Conservation (phyloP, 1,140 invertebrate genomes). For the Brachionus rubens region DNA sequence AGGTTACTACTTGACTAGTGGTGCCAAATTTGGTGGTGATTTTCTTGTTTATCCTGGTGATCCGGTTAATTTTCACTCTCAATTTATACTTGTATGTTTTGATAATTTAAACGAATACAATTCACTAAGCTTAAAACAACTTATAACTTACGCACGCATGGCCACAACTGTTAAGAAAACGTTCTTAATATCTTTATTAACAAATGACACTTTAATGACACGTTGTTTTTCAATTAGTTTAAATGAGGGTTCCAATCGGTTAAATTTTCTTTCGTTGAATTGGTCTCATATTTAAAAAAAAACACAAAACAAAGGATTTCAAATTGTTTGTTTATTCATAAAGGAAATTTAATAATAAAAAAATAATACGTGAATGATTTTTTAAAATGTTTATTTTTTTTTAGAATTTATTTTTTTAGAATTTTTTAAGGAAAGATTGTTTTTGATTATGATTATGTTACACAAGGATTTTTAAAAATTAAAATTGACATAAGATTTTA, state of each 20-base stretch:
- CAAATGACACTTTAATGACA: neutral
- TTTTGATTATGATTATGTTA: too few species aligned
- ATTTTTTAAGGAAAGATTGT: too few species aligned
- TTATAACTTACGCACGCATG: conserved; percentile 18
- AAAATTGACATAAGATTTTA: too few species aligned
- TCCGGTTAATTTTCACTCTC: conserved; percentile 11
- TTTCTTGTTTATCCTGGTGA: conserved; percentile 17
- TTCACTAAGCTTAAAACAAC: neutral
- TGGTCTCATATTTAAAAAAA: conserved; percentile 11
- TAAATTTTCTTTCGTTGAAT: conserved; percentile 21
- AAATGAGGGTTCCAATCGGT: neutral
- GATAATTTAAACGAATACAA: neutral
- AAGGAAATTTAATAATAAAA: too few species aligned
- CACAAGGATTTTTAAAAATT: too few species aligned
- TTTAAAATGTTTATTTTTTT: too few species aligned
- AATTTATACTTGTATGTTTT: conserved; percentile 26
- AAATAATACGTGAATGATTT: too few species aligned
- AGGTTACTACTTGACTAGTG: conserved; percentile 12
- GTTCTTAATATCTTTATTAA: conserved; percentile 13
- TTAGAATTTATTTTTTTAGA: too few species aligned
- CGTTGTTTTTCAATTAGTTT: neutral
- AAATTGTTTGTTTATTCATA: neutral
- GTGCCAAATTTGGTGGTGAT: conserved; percentile 35
- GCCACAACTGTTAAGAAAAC: conserved; percentile 32
- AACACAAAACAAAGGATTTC: neutral